Percentiles rank a stretch among this genome's conserved stretches.
phyloP scores from a whole-genome alignment of 2,888 invertebrate species.

The Sesia apiformis region DNA sequence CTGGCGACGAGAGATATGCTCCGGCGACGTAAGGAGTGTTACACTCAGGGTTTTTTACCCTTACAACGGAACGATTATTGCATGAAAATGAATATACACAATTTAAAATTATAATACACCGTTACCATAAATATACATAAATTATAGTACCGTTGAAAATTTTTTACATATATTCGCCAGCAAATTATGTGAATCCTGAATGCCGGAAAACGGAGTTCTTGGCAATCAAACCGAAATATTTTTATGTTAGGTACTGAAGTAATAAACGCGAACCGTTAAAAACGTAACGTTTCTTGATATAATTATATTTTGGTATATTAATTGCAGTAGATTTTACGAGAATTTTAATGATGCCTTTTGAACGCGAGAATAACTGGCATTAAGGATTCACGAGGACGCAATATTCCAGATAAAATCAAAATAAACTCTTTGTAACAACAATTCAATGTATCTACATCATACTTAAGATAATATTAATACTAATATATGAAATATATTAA shows the following conservation, averaged over 20 bases:
- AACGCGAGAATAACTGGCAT: conserved; percentile 27
- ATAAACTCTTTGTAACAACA: not conserved
- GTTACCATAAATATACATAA: too few species aligned
- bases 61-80: too few species aligned
- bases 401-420: conserved; percentile 22
- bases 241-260: not conserved
- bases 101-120: too few species aligned
- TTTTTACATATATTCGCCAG: conserved; percentile 35
- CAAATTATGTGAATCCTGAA: conserved; percentile 68
- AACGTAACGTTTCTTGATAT: conserved; percentile 7
- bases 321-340: too few species aligned
- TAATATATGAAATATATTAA: too few species aligned
- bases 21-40: conserved; percentile 19
- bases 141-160: too few species aligned
- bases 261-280: conserved; percentile 1
- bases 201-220: conserved; percentile 33
- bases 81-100: too few species aligned
- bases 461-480: too few species aligned
- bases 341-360: too few species aligned
- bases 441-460: too few species aligned
- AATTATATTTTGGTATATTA: too few species aligned
- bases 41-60: too few species aligned
- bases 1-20: conserved; percentile 44
- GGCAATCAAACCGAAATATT: conserved; percentile 2
- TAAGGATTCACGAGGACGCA: conserved; percentile 71